Base-by-base conservation (phyloP, 2,888 invertebrate genomes). In the Lasioglossum calceatum region DNA sequence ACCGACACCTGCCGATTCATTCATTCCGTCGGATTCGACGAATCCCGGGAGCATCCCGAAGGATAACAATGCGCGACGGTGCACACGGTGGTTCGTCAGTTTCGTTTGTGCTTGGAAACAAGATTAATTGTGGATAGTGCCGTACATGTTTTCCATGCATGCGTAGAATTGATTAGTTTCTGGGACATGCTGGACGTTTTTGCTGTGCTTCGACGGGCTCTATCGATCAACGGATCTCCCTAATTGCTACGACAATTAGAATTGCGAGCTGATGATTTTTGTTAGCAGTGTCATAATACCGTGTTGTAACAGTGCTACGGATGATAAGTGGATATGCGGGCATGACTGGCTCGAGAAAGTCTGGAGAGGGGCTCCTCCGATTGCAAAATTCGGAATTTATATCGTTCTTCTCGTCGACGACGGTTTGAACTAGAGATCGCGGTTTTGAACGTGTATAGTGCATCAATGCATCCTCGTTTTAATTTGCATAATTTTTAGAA, bases 261-360 rank as follows among this genome's bases (percentile, higher is more conserved):
- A 75, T 32, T 50, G 27, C 58, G 16, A 4, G 50, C 42, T 4
- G 70, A 27, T 64, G 27, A 39, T 70, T 70, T 44, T 70, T 39
- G 64, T 70, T 23, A 10, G 39, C 70, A 39, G 70, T 70, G 70
- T 70, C 39, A 39, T 39, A 75, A 36, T 8, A n/a, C 74, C 47
- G 58, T 44, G 54, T 67, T 77, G 44, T 67, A 77, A 85, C 64
- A 32, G 58, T 79, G 44, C 16, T 36, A 23, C 39, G 64, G 44
- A 67, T 7, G 74, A 10, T 64, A n/a, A 32, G 64, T 19, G 19
- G 32, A 70, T 44, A 44, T 70, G 70, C 70, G 70, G 70, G 70
- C 70, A 39, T 4, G 36, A 1, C 8, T 19, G 32, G n/a, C n/a
- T 58, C 58, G 32, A 64, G 32, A 64, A 64, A 64, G 64, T 14